Evolutionary conservation across 2,113 vertebrate genomes (phyloP), one percentile per base, ranked within the genome.

Genomic region (Alligator mississippiensis): DNA sequence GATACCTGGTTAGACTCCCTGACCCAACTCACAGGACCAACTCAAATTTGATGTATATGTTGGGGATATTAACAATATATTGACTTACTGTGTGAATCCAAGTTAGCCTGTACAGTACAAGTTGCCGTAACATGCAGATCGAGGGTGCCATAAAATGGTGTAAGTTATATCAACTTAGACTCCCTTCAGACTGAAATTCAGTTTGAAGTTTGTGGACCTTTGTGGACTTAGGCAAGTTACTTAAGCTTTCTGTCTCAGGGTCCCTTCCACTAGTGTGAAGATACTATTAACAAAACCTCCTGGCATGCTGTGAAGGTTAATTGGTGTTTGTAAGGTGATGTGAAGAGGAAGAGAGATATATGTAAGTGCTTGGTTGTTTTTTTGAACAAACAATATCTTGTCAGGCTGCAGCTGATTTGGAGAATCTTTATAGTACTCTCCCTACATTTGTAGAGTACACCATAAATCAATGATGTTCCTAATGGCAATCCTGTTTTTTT

Each of bases 401-500:
- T 58, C 8, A 80, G 34, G 6, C 64, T 58, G 24, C 83, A 84
- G 38, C 66, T 81, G 58, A 30, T 80, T 80, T 84, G 1, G 1
- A 88, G 30, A 30, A 28, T 1, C 2, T 1, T 55, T 57, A 17
- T 57, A 79, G 81, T 17, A 25, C 25, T 86, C 59, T 72, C 77
- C 78, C 96, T 92, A 70, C 83, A 70, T 80, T 19, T 68, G 64
- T 68, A 68, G 64, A 30, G 17, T 68, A 34, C 34, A 38, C 11
- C 70, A 72, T 74, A 47, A 47, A 74, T 21, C 47, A 59, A 22
- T 77, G 55, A 82, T 96, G 47, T 81, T 90, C 83, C 78, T 96
- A 96, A 96, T 64, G 76, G 93, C 93, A 93, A 90, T 86, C 6
- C 94, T 64, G 92, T 84, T 90, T 25, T 91, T 96, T 66, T 85